Conservation (phyloP, 2,888 invertebrate genomes). For the Epinotia demarniana region DNA sequence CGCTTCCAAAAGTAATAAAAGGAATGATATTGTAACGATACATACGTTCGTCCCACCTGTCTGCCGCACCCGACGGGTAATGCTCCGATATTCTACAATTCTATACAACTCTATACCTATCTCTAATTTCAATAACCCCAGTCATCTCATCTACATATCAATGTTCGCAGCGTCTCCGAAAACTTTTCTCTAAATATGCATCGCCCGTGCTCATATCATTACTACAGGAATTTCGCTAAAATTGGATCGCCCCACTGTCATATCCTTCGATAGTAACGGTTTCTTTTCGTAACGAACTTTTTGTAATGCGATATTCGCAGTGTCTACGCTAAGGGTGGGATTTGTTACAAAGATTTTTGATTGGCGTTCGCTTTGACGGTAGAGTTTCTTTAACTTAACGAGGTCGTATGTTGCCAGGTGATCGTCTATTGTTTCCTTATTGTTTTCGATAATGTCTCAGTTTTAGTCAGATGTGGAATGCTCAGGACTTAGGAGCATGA, state of each 20-base stretch:
- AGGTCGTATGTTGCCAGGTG: conserved; percentile 54
- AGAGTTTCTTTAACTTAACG: conserved; percentile 65
- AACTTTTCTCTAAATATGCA: conserved; percentile 82
- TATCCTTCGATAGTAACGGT: conserved; percentile 83
- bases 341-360: conserved; percentile 69
- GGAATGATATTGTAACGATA: conserved; percentile 44
- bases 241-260: conserved; percentile 82
- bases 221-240: conserved; percentile 77
- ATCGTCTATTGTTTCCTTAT: conserved; percentile 33
- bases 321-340: conserved; percentile 80
- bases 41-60: conserved; percentile 54
- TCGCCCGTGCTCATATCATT: conserved; percentile 83
- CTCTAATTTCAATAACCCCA: conserved; percentile 83
- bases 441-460: conserved; percentile 28
- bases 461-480: conserved; percentile 41
- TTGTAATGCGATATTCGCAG: conserved; percentile 81
- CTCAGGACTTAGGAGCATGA: conserved; percentile 37
- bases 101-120: conserved; percentile 76
- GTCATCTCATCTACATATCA: conserved; percentile 83
- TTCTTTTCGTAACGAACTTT: conserved; percentile 83
- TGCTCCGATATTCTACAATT: conserved; percentile 72
- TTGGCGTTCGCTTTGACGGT: conserved; percentile 73
- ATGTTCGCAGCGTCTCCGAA: conserved; percentile 78
- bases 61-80: conserved; percentile 62
- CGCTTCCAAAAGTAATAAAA: conserved; percentile 40